Conservation (phyloP, 1,140 invertebrate species). For the Leucophenga varia region DNA sequence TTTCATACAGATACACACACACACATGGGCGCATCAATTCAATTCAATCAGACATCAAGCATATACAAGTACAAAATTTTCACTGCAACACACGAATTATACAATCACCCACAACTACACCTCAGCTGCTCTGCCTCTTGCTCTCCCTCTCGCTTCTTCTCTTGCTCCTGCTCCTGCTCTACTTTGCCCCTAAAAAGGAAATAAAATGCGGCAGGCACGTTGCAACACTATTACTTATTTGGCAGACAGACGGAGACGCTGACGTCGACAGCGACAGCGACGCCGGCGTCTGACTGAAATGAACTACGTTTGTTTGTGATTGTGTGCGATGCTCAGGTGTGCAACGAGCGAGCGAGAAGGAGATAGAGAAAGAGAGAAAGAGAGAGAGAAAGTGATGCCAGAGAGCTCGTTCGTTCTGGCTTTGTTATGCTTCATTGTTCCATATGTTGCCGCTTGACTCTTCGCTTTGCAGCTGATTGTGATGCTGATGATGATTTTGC, state of each 20-base stretch:
- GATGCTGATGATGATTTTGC: no score
- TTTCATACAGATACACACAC: slow-evolving; percentile 7
- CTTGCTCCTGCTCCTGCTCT: slow-evolving; percentile 14
- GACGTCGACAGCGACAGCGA: slow-evolving; percentile 16
- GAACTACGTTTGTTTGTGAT: slow-evolving; percentile 52
- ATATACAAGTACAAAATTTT: slow-evolving; percentile 42
- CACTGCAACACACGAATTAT: slow-evolving; percentile 48
- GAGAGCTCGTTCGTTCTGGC: no score
- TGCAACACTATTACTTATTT: slow-evolving; percentile 54
- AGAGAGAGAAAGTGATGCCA: background rate
- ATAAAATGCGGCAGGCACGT: slow-evolving; percentile 53
- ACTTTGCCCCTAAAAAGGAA: slow-evolving; percentile 33
- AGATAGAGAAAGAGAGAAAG: background rate
- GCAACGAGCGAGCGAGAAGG: slow-evolving; percentile 10
- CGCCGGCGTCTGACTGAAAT: slow-evolving; percentile 42
- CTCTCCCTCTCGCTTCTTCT: slow-evolving; percentile 1
- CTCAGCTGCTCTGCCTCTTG: background rate
- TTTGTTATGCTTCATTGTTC: no score
- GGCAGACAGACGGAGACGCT: slow-evolving; percentile 30
- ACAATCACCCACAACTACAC: no score
- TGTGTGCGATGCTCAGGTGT: no score
- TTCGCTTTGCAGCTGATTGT: slow-evolving; percentile 35
- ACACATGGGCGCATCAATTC: slow-evolving; percentile 46
- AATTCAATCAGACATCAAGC: slow-evolving; percentile 53
- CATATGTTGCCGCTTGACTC: background rate